phyloP scores from a whole-genome alignment of 2,888 invertebrate species.

The Chrysomela aeneicollis region DNA sequence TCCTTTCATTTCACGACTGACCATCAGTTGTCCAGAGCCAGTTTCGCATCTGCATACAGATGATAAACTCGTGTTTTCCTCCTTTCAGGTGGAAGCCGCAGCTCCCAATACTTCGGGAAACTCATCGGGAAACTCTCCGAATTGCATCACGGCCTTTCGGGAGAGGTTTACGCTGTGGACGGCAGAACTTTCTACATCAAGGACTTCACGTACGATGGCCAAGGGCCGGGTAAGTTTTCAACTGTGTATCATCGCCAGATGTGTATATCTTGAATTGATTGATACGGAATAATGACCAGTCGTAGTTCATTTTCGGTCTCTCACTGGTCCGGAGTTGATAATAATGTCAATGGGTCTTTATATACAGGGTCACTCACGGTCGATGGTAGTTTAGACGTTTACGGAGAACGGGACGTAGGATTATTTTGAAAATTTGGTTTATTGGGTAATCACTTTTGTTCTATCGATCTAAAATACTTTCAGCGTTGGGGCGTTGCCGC shows the following conservation, averaged over 20 bases:
- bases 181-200: slow-evolving; percentile 85
- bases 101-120: slow-evolving; percentile 76
- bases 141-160: slow-evolving; percentile 85
- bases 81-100: slow-evolving; percentile 40
- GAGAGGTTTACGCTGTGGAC: slow-evolving; percentile 88
- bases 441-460: no score
- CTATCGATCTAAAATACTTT: no score
- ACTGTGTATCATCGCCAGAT: slow-evolving; percentile 2
- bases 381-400: no score
- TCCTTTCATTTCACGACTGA: neutral
- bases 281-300: no score
- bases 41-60: neutral
- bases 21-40: neutral
- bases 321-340: no score
- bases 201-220: slow-evolving; percentile 90
- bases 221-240: slow-evolving; percentile 77
- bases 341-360: no score
- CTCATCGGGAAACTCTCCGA: slow-evolving; percentile 79
- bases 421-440: no score
- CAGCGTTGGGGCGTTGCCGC: no score
- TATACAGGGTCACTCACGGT: no score
- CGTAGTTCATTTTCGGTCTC: no score
- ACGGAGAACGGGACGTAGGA: no score
- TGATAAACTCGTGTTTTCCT: slow-evolving; percentile 3
- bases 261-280: no score